Conservation (phyloP, 2,113 vertebrate genomes). For the Salvelinus sp. region DNA sequence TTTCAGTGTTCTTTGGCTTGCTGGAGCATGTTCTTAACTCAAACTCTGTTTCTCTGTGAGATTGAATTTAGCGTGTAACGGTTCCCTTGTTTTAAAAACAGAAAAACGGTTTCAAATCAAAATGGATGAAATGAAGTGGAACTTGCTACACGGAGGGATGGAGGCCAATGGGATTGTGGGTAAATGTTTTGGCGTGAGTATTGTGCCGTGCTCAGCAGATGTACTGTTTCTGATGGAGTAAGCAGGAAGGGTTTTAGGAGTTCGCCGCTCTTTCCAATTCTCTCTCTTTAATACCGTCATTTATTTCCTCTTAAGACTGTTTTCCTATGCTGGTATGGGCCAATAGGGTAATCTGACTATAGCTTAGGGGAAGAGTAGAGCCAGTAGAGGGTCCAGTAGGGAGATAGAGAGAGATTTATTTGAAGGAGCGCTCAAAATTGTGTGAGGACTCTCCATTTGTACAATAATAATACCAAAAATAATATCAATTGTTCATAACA, state of each 20-base stretch:
- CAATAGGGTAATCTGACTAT: slow-evolving; percentile 49
- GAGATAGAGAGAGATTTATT: slow-evolving; percentile 22
- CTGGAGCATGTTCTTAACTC: background rate
- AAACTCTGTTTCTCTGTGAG: background rate
- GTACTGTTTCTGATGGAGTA: slow-evolving; percentile 55
- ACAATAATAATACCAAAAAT: background rate
- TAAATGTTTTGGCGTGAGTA: slow-evolving; percentile 49
- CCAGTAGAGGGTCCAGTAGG: background rate
- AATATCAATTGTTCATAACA: no score
- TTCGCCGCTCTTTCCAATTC: slow-evolving; percentile 63
- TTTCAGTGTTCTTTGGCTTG: slow-evolving; percentile 60
- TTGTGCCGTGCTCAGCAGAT: slow-evolving; percentile 70
- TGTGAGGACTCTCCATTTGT: background rate
- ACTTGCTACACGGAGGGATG: slow-evolving; percentile 3
- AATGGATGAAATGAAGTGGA: slow-evolving; percentile 41
- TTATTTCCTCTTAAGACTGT: slow-evolving; percentile 53
- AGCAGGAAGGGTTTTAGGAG: slow-evolving; percentile 53
- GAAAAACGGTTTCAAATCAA: slow-evolving; percentile 24
- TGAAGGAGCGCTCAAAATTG: background rate
- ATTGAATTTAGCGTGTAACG: slow-evolving; percentile 25
- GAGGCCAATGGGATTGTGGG: slow-evolving; percentile 48
- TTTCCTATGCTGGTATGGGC: slow-evolving; percentile 38
- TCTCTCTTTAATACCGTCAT: slow-evolving; percentile 46
- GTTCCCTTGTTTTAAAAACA: slow-evolving; percentile 56
- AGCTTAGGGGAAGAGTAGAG: slow-evolving; percentile 19